Evolutionary conservation across 1,140 invertebrate genomes (phyloP), one percentile per base, ranked within the genome.

Genomic region (Proales similis): DNA sequence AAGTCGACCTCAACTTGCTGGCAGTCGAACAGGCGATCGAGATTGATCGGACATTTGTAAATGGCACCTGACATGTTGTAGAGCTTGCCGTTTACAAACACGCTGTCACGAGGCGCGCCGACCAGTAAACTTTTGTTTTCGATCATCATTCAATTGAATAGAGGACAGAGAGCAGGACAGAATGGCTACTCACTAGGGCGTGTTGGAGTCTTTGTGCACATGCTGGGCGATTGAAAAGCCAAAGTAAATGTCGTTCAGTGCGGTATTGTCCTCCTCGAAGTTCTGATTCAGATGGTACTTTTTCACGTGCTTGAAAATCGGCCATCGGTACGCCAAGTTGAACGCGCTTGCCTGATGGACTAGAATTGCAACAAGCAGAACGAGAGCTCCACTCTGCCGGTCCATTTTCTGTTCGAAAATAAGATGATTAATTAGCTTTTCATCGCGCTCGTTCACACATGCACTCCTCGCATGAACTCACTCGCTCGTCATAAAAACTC

Each of bases 151-250:
- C 17, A 36, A 24, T 17, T 38, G 38, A 17, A 14, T 36, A 0
- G 29, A 38, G 27, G 42, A 20, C 26, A 20, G 19, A 20, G 19
- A 11, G 6, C 6, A 7, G 11, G 14, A 14, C 32, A 9, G 9
- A 36, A 36, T 9, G 9, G 9, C 33, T 36, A 36, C 9, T 36
- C 45, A 57, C 51, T 57, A 57, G 11, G 51, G 33, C 6, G 36
- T 57, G 14, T 43, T 57, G 20, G 51, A 19, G 30, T 4, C 3
- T 42, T 38, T 57, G 17, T 29, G 14, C 17, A 26, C 20, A 26
- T 57, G 51, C 27, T 57, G 51, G 12, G 51, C 51, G 17, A 57
- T 22, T 42, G 51, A 57, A 42, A 29, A 57, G 24, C 51, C 51
- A 57, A 57, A 57, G 22, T 57, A 57, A 2, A 27, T 14, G 9